These are phyloP conservation scores for Lepidocyrtinus sp. DNA, from an alignment of 2,888 invertebrate genomes.

Conservation along the genomic window DNA sequence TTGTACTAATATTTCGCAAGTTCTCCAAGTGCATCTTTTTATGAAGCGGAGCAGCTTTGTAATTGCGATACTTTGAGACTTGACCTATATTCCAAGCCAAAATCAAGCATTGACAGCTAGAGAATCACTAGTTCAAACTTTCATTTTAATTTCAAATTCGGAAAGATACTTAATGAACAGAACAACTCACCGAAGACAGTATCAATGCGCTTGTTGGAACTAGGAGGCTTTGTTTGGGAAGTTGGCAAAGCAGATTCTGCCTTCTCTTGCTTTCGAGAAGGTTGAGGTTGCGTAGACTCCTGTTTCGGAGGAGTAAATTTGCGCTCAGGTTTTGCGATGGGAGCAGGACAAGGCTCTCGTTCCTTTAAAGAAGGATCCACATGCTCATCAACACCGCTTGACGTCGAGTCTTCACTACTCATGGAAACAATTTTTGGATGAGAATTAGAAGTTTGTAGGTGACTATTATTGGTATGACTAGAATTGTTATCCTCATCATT, in stretches of 20 bases:
- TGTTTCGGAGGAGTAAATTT: conserved; percentile 63
- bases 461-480: conserved; percentile 54
- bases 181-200: conserved; percentile 63
- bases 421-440: conserved; percentile 41
- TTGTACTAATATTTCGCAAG: conserved; percentile 89
- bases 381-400: conserved; percentile 37
- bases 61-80: conserved; percentile 92
- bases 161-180: too few relatives aligned
- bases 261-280: conserved; percentile 30
- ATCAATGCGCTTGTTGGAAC: conserved; percentile 70
- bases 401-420: conserved; percentile 51
- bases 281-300: conserved; percentile 31
- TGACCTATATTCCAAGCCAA: too few relatives aligned
- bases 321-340: conserved; percentile 67
- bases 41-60: conserved; percentile 92
- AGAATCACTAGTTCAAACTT: too few relatives aligned
- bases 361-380: conserved; percentile 42
- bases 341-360: conserved; percentile 56
- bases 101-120: too few relatives aligned
- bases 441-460: conserved; percentile 23
- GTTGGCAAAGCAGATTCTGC: conserved; percentile 4
- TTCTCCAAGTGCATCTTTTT: conserved; percentile 94
- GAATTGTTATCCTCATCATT: conserved; percentile 48
- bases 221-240: conserved; percentile 33
- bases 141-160: too few relatives aligned